Base-by-base conservation (phyloP, 2,113 vertebrate species). In the Amphiprion percula region DNA sequence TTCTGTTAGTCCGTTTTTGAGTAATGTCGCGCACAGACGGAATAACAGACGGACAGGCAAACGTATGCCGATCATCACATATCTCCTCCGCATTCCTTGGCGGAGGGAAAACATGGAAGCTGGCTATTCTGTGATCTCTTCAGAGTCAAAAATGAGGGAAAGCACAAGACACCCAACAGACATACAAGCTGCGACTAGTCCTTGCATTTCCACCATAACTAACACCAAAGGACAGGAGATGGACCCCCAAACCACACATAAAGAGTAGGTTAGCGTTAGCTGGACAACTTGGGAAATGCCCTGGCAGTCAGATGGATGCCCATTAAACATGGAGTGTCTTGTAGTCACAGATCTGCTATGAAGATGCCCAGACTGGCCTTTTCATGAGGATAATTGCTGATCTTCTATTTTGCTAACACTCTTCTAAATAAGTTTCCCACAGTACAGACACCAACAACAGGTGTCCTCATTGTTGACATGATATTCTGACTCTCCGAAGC, bases 251-350 rank as follows among this genome's bases (percentile, higher is more conserved):
- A 87, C 70, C 68, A 79, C 69, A 77, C 41, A 6, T 26, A 62
- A 3, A 66, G 77, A 63, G 61, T 23, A 61, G 70, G 64, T 84
- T 89, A 89, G 88, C 85, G 89, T 88, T 84, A 79, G 84, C 75
- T 80, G 84, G 83, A 88, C 47, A 59, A 83, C 79, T 75, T 87
- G 67, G 84, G 74, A 83, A 87, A 86, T 83, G 86, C 83, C 82
- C 88, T 73, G 86, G 82, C 83, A 88, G 88, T 91, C 90, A 84
- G 56, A 80, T 61, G 84, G 61, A 67, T 74, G 63, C 77, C 79
- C 84, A 66, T 79, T 82, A 37, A 37, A 30, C 30, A 6, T 30
- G 6, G 4, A 4, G 6, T 5, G 30, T 30, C 33, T 37, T 6
- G 33, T 37, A 2, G 33, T 37, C 33, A 37, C 33, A 9, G 33